Evolutionary conservation across 2,113 vertebrate genomes (phyloP), one percentile per base, ranked within the genome.

Genomic region (Bos indicus): DNA sequence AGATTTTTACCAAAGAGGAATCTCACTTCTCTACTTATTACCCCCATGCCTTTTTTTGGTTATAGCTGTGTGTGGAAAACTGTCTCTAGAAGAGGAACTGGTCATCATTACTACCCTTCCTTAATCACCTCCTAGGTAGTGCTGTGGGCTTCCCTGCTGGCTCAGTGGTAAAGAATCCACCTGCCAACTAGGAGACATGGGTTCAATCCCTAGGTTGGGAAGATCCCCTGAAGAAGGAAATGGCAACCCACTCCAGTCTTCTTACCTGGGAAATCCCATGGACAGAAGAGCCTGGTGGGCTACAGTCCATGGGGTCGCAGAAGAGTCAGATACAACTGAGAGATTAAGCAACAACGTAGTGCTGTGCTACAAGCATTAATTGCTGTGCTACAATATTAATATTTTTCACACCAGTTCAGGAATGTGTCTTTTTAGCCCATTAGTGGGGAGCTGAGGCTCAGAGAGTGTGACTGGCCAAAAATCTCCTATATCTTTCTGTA

Each of bases 261-360:
- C 71, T 43, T 77, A 26, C 23, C 12, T 43, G 71, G 71, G 12
- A 77, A 77, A 7, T 43, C 40, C 40, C 23, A 77, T 1, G 40
- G 40, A 7, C 23, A 77, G 40, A 77, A 40, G 36, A 77, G 40
- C 36, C 36, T 25, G 71, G 71, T 7, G 36, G 36, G 25, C 36
- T 26, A 14, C 23, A 26, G 36, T 26, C 23, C 71, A 77, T 43
- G 71, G 36, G 21, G 40, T 14, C 0, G 0, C 71, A 77, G 10
- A 40, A 43, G 71, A 43, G n/a, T 71, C 67, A 26, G 12, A 14
- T 11, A 77, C 71, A 26, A 43, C 71, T 14, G 12, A 77, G 23
- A 40, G 40, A 25, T 43, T 77, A 26, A 77, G 40, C 23, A 77
- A 43, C 23, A 77, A 2, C 6, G 10, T 15, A 26, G n/a, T 26